Evolutionary conservation across 2,888 invertebrate genomes (phyloP).

Genomic region (Flexamia atlantica): DNA sequence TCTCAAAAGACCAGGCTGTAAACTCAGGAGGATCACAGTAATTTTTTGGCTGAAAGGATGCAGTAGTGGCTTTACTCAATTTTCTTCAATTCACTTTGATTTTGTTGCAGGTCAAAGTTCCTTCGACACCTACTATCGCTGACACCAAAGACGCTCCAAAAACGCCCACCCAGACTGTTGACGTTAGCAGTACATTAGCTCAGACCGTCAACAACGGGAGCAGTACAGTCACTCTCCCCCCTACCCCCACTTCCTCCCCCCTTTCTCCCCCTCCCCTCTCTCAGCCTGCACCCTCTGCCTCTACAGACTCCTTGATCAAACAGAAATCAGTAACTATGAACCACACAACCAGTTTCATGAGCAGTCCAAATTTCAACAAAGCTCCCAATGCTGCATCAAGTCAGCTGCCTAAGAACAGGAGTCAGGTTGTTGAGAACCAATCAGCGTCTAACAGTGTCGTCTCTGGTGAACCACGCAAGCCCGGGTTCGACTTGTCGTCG

Average conservation of each 20-base stretch:
- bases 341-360: not conserved
- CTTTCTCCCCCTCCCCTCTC: not conserved
- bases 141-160: not conserved
- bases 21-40: no score
- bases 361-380: not conserved
- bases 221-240: not conserved
- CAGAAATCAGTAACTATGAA: not conserved
- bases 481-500: constrained; percentile 33
- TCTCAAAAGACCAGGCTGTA: no score
- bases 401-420: not conserved
- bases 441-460: not conserved
- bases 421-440: not conserved
- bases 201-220: not conserved
- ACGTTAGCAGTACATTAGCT: not conserved
- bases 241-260: not conserved
- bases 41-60: no score
- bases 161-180: not conserved
- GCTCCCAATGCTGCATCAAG: not conserved
- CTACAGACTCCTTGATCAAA: not conserved
- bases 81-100: no score
- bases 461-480: not conserved
- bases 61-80: no score
- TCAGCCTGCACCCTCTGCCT: not conserved
- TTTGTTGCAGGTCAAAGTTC: not conserved
- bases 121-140: not conserved